These are phyloP conservation scores for Melieria crassipennis DNA, from an alignment of 2,888 invertebrate species.

Conservation along the genomic window DNA sequence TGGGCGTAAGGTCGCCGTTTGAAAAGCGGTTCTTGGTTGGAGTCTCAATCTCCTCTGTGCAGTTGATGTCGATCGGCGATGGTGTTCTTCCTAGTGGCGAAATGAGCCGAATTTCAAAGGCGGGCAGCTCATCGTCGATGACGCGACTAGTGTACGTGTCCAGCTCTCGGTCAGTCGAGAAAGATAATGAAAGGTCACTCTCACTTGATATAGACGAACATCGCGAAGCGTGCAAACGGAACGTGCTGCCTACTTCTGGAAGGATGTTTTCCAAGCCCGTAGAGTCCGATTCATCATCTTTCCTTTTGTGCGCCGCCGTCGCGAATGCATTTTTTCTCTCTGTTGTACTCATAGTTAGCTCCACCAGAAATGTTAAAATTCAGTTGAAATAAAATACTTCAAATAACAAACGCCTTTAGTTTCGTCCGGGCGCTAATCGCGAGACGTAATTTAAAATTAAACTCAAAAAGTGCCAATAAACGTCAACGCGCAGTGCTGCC, in stretches of 20 bases:
- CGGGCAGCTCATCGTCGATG: constrained; percentile 60
- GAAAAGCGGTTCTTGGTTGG: constrained; percentile 36
- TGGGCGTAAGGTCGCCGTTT: constrained; percentile 35
- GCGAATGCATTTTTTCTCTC: not conserved
- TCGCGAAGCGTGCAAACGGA: constrained; percentile 53
- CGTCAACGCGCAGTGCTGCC: no score
- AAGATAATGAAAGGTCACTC: constrained; percentile 56
- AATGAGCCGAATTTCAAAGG: constrained; percentile 59
- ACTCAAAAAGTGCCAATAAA: no score
- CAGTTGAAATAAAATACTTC: no score
- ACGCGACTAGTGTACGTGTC: constrained; percentile 37
- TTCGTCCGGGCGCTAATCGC: no score
- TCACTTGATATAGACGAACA: constrained; percentile 57
- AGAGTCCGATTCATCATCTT: not conserved
- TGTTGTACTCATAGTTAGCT: not conserved
- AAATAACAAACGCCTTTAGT: no score
- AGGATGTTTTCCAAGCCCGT: constrained; percentile 15
- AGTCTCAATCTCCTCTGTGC: constrained; percentile 40
- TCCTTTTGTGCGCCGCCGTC: not conserved
- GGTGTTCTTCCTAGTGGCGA: constrained; percentile 62
- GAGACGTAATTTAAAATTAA: no score
- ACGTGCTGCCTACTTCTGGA: constrained; percentile 43
- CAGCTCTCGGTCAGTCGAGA: constrained; percentile 57
- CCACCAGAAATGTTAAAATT: no score
- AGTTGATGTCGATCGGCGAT: constrained; percentile 59